Evolutionary conservation across 2,888 invertebrate genomes (phyloP).

Genomic region (Cistogaster globosa): DNA sequence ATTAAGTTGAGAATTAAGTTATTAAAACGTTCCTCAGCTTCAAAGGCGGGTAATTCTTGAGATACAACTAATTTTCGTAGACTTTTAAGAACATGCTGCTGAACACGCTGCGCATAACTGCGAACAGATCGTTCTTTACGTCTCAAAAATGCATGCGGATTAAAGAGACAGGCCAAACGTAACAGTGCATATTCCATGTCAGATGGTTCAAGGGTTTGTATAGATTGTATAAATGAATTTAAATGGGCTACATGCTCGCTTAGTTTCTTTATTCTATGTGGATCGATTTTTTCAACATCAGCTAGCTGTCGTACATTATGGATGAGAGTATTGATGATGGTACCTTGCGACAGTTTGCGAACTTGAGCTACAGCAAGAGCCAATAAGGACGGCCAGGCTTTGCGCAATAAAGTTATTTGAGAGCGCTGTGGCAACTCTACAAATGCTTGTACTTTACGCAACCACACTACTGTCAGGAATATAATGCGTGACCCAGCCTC

Average conservation of each 20-base stretch:
- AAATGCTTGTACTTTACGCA: constrained; percentile 92
- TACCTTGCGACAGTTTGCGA: constrained; percentile 89
- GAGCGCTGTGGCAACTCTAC: constrained; percentile 91
- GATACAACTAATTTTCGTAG: constrained; percentile 75
- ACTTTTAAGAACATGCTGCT: constrained; percentile 78
- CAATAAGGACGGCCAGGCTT: constrained; percentile 96
- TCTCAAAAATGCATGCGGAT: constrained; percentile 86
- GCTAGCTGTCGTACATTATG: constrained; percentile 84
- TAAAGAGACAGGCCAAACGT: constrained; percentile 92
- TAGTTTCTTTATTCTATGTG: constrained; percentile 89
- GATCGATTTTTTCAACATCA: constrained; percentile 88
- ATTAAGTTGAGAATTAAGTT: constrained; percentile 85
- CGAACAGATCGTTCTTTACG: constrained; percentile 78
- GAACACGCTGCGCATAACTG: constrained; percentile 78
- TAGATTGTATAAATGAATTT: constrained; percentile 90
- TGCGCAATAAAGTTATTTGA: constrained; percentile 92
- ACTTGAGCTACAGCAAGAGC: constrained; percentile 95
- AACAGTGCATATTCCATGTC: constrained; percentile 95
- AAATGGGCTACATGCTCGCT: constrained; percentile 91
- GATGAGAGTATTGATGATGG: constrained; percentile 91
- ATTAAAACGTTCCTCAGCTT: constrained; percentile 84
- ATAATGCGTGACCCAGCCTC: constrained; percentile 96
- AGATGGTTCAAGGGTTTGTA: constrained; percentile 89
- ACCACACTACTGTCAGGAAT: constrained; percentile 95
- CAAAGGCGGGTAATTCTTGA: constrained; percentile 59